phyloP scores from a whole-genome alignment of 2,113 vertebrate genomes.

The Elephantulus edwardii region DNA sequence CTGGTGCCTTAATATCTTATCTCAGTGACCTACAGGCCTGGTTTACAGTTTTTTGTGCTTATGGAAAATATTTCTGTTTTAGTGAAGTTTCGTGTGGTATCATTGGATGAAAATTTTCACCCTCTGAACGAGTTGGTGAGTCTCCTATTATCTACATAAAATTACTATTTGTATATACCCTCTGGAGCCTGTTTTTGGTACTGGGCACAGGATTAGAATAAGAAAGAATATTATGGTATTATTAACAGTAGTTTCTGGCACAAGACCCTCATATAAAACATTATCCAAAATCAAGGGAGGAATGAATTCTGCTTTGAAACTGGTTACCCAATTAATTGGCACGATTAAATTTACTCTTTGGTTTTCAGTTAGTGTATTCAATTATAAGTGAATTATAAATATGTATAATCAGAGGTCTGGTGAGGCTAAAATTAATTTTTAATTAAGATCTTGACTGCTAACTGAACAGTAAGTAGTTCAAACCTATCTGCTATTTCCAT shows the following conservation, averaged over 20 bases:
- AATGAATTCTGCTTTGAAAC: not conserved
- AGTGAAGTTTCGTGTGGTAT: slow-evolving; percentile 84
- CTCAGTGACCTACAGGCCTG: slow-evolving; percentile 2
- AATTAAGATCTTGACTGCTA: not conserved
- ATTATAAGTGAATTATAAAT: not conserved
- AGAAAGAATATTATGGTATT: not conserved
- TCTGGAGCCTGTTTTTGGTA: not conserved
- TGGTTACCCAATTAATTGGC: not conserved
- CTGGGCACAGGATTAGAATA: not conserved
- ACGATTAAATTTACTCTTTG: not conserved
- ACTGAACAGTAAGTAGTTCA: not conserved
- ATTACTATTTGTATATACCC: not conserved
- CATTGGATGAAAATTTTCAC: slow-evolving; percentile 82
- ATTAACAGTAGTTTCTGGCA: not conserved
- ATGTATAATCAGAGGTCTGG: not conserved
- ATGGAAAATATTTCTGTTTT: slow-evolving; percentile 71
- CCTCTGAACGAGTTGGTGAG: slow-evolving; percentile 82
- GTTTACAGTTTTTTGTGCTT: not conserved
- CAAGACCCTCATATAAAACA: not conserved
- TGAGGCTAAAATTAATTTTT: not conserved
- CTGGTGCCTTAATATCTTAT: not conserved
- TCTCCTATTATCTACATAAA: not conserved
- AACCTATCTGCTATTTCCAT: not conserved
- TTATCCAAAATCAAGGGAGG: not conserved
- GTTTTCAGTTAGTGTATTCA: not conserved